Evolutionary conservation across 2,888 invertebrate genomes (phyloP).

Genomic region (Herminia tarsipennalis): DNA sequence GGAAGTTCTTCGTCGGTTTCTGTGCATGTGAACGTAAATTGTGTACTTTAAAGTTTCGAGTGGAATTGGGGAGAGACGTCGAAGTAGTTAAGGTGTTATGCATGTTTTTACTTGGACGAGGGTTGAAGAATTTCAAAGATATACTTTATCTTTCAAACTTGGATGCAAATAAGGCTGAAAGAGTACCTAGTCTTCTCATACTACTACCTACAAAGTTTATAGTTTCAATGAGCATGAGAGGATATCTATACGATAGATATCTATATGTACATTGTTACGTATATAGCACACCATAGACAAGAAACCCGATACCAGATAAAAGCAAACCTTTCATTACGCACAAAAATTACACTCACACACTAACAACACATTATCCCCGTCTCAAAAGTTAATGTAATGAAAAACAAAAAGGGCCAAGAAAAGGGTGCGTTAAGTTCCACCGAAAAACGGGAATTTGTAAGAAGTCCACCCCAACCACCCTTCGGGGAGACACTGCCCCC

Average conservation of each 20-base stretch:
- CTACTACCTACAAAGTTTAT: too few species aligned
- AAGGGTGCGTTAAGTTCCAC: slow-evolving; percentile 85
- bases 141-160: too few species aligned
- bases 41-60: slow-evolving; percentile 79
- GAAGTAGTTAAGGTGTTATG: slow-evolving; percentile 66
- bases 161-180: too few species aligned
- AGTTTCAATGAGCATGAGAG: too few species aligned
- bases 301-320: slow-evolving; percentile 35
- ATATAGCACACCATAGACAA: neutral
- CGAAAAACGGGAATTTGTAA: slow-evolving; percentile 86
- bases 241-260: too few species aligned
- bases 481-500: slow-evolving; percentile 72
- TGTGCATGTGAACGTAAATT: slow-evolving; percentile 82
- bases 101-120: slow-evolving; percentile 41
- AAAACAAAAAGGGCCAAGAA: slow-evolving; percentile 86
- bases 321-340: slow-evolving; percentile 60
- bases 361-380: slow-evolving; percentile 77
- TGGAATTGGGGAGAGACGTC: slow-evolving; percentile 67
- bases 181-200: too few species aligned
- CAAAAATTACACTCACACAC: slow-evolving; percentile 74
- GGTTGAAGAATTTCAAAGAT: neutral
- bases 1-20: slow-evolving; percentile 69
- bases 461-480: slow-evolving; percentile 71
- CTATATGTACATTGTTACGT: neutral
- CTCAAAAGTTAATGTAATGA: slow-evolving; percentile 86